Evolutionary conservation across 2,888 invertebrate genomes (phyloP).

Genomic region (Margaritifera margaritifera): DNA sequence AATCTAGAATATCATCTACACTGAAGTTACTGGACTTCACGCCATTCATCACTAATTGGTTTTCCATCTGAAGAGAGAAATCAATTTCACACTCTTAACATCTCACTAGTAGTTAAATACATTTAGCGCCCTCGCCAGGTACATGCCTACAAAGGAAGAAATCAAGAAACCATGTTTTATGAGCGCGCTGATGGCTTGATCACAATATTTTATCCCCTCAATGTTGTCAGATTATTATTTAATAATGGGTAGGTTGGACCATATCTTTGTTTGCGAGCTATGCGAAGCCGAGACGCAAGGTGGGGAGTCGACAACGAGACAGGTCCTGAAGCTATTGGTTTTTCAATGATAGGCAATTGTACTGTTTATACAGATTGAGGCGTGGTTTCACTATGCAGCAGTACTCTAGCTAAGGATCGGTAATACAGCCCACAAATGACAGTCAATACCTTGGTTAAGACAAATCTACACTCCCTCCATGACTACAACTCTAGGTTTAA

Average conservation of each 20-base stretch:
- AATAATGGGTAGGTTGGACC: conserved; percentile 20
- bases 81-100: neutral
- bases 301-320: too few relatives aligned
- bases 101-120: neutral
- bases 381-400: too few relatives aligned
- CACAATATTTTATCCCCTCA: conserved; percentile 37
- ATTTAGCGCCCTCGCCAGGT: conserved; percentile 25
- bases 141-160: conserved; percentile 28
- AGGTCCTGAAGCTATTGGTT: too few relatives aligned
- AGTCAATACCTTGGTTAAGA: too few relatives aligned
- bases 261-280: neutral
- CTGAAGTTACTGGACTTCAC: conserved; percentile 89
- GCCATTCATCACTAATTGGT: conserved; percentile 77
- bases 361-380: too few relatives aligned
- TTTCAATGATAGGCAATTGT: too few relatives aligned
- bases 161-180: conserved; percentile 41
- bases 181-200: conserved; percentile 35
- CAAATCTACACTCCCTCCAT: too few relatives aligned
- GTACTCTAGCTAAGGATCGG: too few relatives aligned
- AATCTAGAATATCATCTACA: conserved; percentile 92
- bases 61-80: conserved; percentile 48
- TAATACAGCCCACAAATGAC: too few relatives aligned
- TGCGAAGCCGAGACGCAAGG: neutral
- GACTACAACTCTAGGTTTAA: too few relatives aligned
- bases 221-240: conserved; percentile 36